These are phyloP conservation scores for Anolis apletophallus DNA, from an alignment of 2,797 vertebrate genomes.

Conservation along the genomic window DNA sequence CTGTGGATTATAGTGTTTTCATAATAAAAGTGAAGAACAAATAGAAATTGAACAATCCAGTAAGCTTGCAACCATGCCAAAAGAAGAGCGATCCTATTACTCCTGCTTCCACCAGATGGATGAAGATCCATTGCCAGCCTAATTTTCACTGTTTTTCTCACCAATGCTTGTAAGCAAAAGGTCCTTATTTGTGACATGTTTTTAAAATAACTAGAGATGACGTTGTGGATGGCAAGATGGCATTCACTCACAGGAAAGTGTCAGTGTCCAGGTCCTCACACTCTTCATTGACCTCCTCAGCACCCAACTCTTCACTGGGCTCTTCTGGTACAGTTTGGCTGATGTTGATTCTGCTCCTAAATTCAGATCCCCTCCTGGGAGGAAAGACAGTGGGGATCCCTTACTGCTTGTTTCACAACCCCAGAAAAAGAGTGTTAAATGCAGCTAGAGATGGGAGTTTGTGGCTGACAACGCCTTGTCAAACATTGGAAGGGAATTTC, in stretches of 20 bases:
- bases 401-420: not conserved
- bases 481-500: not conserved
- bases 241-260: conserved; percentile 60
- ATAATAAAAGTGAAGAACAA: not conserved
- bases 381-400: not conserved
- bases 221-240: not conserved
- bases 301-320: rapidly evolving
- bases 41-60: too few relatives aligned
- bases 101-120: too few relatives aligned
- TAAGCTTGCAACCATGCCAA: too few relatives aligned
- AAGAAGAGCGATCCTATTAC: too few relatives aligned
- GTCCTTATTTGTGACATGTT: not conserved
- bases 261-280: conserved; percentile 40
- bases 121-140: too few relatives aligned
- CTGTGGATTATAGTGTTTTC: not conserved
- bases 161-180: not conserved
- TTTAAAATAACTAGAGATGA: not conserved
- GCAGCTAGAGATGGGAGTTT: not conserved
- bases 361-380: conserved; percentile 52
- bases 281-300: conserved; percentile 10
- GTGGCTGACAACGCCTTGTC: not conserved
- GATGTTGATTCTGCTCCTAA: rapidly evolving
- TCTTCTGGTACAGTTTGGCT: not conserved
- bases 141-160: not conserved
- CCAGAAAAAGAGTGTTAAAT: not conserved